Evolutionary conservation across 2,888 invertebrate species (phyloP).

Genomic region (Rhagium mordax): DNA sequence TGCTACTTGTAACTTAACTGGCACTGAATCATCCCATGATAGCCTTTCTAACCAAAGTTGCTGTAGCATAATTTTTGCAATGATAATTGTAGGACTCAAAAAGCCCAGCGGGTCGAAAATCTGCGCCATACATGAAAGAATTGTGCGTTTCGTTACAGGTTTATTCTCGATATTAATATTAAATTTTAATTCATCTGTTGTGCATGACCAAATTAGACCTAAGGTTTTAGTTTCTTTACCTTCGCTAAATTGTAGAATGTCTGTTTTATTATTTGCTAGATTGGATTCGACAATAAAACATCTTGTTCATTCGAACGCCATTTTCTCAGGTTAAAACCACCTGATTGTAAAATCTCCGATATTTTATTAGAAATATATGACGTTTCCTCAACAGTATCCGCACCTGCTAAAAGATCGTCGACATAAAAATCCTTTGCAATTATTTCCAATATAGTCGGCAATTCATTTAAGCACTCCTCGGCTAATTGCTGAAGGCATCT

Average conservation of each 20-base stretch:
- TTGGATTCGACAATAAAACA: background rate
- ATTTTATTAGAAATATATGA: background rate
- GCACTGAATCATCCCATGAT: conserved; percentile 28
- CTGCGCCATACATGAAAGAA: background rate
- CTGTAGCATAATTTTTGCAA: conserved; percentile 7
- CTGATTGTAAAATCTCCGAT: background rate
- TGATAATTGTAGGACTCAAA: too few species aligned
- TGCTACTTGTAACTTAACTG: background rate
- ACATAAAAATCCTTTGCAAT: background rate
- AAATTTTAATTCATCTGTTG: background rate
- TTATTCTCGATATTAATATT: background rate
- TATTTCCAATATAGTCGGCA: background rate
- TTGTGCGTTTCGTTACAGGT: conserved; percentile 8
- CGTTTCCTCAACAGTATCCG: background rate
- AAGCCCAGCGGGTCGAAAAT: too few species aligned
- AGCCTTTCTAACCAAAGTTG: background rate
- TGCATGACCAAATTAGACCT: background rate
- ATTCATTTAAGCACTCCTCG: background rate
- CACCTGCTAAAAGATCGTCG: conserved; percentile 8
- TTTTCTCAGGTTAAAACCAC: background rate
- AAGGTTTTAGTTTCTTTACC: background rate
- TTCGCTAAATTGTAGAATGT: background rate
- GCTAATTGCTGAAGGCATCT: background rate
- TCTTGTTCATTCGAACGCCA: background rate
- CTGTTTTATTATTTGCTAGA: background rate